Evolutionary conservation across 2,888 invertebrate species (phyloP), one percentile per base, ranked within the genome.

Genomic region (Xanthorhoe spadicearia): DNA sequence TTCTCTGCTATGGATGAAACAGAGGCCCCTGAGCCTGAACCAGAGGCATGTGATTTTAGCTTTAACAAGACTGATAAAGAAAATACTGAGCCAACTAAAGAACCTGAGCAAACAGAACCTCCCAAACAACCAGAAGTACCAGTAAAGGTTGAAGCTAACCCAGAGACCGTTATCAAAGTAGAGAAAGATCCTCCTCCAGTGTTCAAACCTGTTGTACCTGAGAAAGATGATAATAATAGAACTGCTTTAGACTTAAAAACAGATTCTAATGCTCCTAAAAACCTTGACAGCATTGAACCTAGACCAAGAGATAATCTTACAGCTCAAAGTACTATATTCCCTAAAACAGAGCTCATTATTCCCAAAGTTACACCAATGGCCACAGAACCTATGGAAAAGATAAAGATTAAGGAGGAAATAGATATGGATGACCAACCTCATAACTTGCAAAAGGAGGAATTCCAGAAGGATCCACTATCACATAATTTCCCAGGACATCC

Each of bases 1-100:
- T 97, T 97, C 78, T 96, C 97, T 50, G 95, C 96, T 55, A 95
- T 96, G 88, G 96, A 96, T 83, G 95, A 95, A 77, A 93, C 94
- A 68, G 95, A 95, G 75, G 93, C 88, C 75, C 92, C 92, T 65
- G 93, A 93, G 67, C 87, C 90, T 35, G 93, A 93, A 75, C 83
- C 88, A 59, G 93, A 92, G 77, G 90, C 83, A 59, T 90, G 92
- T 82, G 93, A 93, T 74, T 93, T 92, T 80, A 93, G 91, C 80
- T 89, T 92, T 73, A 89, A 83, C 80, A 92, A 92, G 79, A 77
- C 86, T 82, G 92, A 92, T 65, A 92, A 91, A 80, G 90, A 89
- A 72, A 87, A 79, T 69, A 57, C 75, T 61, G 91, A 90, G 69
- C 88, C 86, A 81, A 87, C 78, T 77, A 90, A 93, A 77, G 89